These are phyloP conservation scores for Nezara viridula DNA, from an alignment of 2,888 invertebrate species.

Conservation along the genomic window DNA sequence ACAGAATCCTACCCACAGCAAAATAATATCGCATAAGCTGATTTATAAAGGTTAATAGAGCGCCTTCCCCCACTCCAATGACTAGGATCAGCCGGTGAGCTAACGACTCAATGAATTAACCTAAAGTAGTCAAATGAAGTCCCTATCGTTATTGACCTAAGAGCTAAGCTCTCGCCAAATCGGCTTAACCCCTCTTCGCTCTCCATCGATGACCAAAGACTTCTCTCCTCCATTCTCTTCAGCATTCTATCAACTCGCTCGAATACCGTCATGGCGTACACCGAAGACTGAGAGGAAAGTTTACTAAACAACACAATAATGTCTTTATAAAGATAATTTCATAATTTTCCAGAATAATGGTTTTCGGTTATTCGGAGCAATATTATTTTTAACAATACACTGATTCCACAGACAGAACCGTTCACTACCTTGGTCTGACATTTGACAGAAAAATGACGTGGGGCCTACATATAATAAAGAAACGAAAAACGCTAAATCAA, in stretches of 20 bases:
- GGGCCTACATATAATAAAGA: no score
- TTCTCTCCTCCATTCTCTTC: neutral
- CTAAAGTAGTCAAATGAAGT: neutral
- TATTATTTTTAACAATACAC: no score
- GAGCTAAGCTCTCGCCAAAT: slow-evolving; percentile 2
- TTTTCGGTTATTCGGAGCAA: no score
- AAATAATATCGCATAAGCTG: neutral
- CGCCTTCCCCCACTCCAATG: no score
- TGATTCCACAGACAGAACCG: no score
- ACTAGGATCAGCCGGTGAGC: neutral
- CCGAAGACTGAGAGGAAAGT: no score
- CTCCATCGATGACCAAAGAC: neutral
- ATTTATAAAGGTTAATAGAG: neutral
- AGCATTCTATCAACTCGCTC: neutral
- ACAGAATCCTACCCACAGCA: neutral
- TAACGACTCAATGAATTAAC: neutral
- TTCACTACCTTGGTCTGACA: no score
- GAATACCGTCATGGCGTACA: neutral
- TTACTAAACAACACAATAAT: no score
- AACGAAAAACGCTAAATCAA: no score
- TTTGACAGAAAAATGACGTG: no score
- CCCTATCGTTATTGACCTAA: neutral
- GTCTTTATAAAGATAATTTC: no score
- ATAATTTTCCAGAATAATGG: no score
- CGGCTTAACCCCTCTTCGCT: neutral